Evolutionary conservation across 2,113 vertebrate species (phyloP), one percentile per base, ranked within the genome.

Genomic region (Heterotis niloticus): DNA sequence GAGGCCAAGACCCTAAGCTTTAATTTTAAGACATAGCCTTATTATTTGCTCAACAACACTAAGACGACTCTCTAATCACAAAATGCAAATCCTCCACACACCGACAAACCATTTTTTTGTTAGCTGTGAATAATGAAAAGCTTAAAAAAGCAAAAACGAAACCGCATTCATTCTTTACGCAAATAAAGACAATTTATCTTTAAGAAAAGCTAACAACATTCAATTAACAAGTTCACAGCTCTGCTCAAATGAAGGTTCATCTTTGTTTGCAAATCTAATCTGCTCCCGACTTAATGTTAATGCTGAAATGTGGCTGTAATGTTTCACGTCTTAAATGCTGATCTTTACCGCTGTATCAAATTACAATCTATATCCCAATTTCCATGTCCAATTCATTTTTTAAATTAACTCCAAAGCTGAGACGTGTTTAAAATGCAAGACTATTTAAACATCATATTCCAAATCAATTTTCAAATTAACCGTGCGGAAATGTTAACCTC

Each of bases 21-120:
- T 16, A 16, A 29, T 78, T 74, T 69, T 75, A 66, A 67, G 51
- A 59, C 60, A 51, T 29, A 70, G 34, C 7, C 62, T 78, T 75
- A 78, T 66, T 78, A n/a, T 73, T 72, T 56, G 24, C 28, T n/a
- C 66, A 28, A 23, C 23, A 60, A 34, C 23, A 59, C 44, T 44
- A 20, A 72, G 44, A 51, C 29, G 14, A 12, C 44, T 72, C 69
- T n/a, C 29, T 71, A 71, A 54, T 7, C 23, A n/a, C 44, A 52
- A 70, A 51, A 70, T 70, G 34, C 29, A 10, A 51, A 34, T 23
- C 24, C 26, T 56, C 26, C 56, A 34, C 14, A 9, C 20, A 16
- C 5, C n/a, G 14, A 10, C 52, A 59, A 59, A 59, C 57, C 57
- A 59, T 9, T 59, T 59, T 59, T 59, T 59, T 59, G 9, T n/a